phyloP scores from a whole-genome alignment of 2,888 invertebrate genomes.

The Dasypogon diadema region DNA sequence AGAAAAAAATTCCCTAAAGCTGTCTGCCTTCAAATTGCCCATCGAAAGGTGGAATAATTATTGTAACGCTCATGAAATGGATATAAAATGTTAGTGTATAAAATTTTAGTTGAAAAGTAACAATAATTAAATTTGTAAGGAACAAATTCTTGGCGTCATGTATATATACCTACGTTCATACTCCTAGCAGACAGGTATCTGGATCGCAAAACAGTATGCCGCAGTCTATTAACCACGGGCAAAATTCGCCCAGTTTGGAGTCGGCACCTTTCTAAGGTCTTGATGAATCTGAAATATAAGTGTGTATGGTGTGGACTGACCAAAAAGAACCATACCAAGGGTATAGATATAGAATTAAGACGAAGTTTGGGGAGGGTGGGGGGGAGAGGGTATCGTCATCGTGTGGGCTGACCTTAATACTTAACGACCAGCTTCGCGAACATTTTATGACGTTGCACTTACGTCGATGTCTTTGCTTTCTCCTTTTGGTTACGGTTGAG shows the following conservation, averaged over 20 bases:
- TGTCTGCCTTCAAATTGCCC: too few relatives aligned
- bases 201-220: too few relatives aligned
- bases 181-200: too few relatives aligned
- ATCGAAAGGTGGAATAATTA: too few relatives aligned
- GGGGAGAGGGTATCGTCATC: too few relatives aligned
- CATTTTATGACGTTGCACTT: constrained; percentile 45
- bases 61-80: too few relatives aligned
- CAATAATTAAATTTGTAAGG: too few relatives aligned
- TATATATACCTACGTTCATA: too few relatives aligned
- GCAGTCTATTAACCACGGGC: constrained; percentile 27
- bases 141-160: too few relatives aligned
- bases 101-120: too few relatives aligned
- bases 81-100: too few relatives aligned
- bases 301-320: neutral
- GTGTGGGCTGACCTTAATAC: constrained; percentile 55
- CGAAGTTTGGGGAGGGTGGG: constrained; percentile 1
- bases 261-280: constrained; percentile 24
- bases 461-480: constrained; percentile 34
- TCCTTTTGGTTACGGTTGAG: constrained; percentile 47
- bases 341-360: neutral
- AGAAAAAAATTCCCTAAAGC: too few relatives aligned
- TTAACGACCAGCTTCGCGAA: constrained; percentile 51
- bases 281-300: constrained; percentile 9
- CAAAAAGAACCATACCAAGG: neutral
- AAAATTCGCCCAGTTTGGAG: neutral